Conservation (phyloP, 2,888 invertebrate genomes). For the Agriotes lineatus region DNA sequence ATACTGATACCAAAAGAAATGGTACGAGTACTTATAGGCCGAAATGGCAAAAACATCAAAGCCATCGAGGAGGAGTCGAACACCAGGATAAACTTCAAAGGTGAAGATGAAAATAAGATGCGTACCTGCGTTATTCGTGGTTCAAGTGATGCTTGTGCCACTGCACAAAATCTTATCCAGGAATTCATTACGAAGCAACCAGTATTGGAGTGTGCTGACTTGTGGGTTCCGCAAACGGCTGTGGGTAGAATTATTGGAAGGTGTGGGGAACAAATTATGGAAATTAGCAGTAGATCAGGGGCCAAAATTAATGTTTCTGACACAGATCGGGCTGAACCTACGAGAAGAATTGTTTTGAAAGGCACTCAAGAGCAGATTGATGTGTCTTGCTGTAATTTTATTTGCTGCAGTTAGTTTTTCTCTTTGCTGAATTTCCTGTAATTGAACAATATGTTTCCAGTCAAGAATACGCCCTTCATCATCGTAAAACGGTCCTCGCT, state of each 20-base stretch:
- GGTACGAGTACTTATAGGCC: conserved; percentile 78
- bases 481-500: conserved; percentile 21
- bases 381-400: conserved; percentile 39
- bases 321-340: conserved; percentile 50
- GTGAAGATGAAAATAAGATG: conserved; percentile 70
- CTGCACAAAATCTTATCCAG: conserved; percentile 79
- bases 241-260: conserved; percentile 82
- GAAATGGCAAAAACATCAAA: conserved; percentile 82
- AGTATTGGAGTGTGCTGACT: conserved; percentile 74
- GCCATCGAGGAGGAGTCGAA: conserved; percentile 80
- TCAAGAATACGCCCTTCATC: conserved; percentile 22
- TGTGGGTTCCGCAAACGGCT: conserved; percentile 75
- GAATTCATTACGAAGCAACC: conserved; percentile 79
- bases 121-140: conserved; percentile 81
- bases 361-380: no score
- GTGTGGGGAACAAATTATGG: conserved; percentile 78
- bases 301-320: conserved; percentile 76
- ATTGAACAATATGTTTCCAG: conserved; percentile 38
- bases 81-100: conserved; percentile 71
- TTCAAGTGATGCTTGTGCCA: conserved; percentile 72
- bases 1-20: conserved; percentile 73
- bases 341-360: conserved; percentile 58
- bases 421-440: conserved; percentile 27
- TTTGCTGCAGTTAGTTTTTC: conserved; percentile 38
- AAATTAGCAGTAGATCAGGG: conserved; percentile 79